Base-by-base conservation (phyloP, 2,888 invertebrate genomes). In the Meliscaeva auricollis region DNA sequence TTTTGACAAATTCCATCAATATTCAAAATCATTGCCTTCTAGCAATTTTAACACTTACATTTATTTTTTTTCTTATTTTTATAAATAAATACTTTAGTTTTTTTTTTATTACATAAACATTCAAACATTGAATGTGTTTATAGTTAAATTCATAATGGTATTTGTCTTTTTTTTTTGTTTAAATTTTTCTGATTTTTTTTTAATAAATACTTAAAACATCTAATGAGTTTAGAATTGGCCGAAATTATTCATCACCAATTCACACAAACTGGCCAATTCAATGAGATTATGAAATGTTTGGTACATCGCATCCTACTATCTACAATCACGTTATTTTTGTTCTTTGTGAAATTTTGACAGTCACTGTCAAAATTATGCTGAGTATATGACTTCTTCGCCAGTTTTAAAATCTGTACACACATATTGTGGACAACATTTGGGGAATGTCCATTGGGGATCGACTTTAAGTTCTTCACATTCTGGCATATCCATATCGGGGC, bases 381-480 rank as follows among this genome's bases (percentile, higher is more conserved):
- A 90, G 82, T 91, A 88, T 46, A 91, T 88, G 32, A 91, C 88
- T 80, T 91, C 90, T 82, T 91, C 90, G 89, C 92, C 92, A 70
- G 91, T 91, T 87, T 91, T 91, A 41, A 91, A 91, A 87, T 92
- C 92, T 70, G 88, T 89, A 81, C 92, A 92, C 79, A 91, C 89
- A 87, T 90, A 92, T 87, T 91, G 91, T 41, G 92, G 91, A 88
- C 92, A 92, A 68, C 92, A 92, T 85, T 92, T 92, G 87, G 92
- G 92, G 88, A 90, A 92, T 60, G 90, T 88, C 90, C 91, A 91
- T 87, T 89, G 89, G 75, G 89, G 89, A 88, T 91, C 90, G 50
- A 89, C 88, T 85, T 91, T 90, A 75, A 92, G 87, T 88, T 92
- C 91, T 88, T 91, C 91, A 88, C 92, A 92, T 81, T 89, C 91